phyloP scores from a whole-genome alignment of 2,888 invertebrate species.

The Hypena proboscidalis region DNA sequence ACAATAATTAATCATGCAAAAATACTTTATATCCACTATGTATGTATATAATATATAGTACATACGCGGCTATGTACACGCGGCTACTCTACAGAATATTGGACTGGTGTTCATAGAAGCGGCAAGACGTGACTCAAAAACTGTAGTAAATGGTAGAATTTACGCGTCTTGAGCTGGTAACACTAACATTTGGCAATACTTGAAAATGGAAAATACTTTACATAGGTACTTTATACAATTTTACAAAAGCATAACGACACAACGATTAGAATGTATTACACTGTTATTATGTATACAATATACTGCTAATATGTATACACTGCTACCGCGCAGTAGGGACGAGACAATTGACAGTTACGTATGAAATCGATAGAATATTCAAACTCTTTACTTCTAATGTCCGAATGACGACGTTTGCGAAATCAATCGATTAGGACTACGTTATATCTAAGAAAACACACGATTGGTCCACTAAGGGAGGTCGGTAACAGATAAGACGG shows the following conservation, averaged over 20 bases:
- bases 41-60: constrained; percentile 49
- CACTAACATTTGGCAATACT: constrained; percentile 43
- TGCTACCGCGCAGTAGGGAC: constrained; percentile 23
- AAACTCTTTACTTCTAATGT: constrained; percentile 7
- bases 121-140: constrained; percentile 28
- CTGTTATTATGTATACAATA: too few species aligned
- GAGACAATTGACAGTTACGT: constrained; percentile 49
- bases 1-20: constrained; percentile 59
- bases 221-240: constrained; percentile 40
- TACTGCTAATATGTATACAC: too few species aligned
- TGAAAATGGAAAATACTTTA: constrained; percentile 32
- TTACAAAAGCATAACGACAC: constrained; percentile 37
- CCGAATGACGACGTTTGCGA: constrained; percentile 25
- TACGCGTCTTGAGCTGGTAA: constrained; percentile 32
- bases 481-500: too few species aligned
- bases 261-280: constrained; percentile 19
- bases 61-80: constrained; percentile 50
- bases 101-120: constrained; percentile 51
- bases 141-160: constrained; percentile 25
- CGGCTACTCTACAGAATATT: constrained; percentile 41
- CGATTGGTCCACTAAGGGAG: constrained; percentile 32
- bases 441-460: constrained; percentile 15
- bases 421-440: constrained; percentile 10
- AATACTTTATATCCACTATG: constrained; percentile 58
- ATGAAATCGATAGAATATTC: constrained; percentile 26